phyloP scores from a whole-genome alignment of 2,113 vertebrate species.

The Apodemus speciosus region DNA sequence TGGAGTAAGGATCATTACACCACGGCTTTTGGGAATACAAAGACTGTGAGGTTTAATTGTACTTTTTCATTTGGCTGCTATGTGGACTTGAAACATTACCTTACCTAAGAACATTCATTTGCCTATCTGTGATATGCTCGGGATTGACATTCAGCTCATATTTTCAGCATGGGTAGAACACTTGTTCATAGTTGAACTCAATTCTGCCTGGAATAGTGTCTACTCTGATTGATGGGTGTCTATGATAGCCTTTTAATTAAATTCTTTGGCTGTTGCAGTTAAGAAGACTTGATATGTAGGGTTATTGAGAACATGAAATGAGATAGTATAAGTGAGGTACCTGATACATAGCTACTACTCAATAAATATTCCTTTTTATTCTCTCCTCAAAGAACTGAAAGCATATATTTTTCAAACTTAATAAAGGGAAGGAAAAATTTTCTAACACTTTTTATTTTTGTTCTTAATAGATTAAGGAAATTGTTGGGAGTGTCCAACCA shows the following conservation, averaged over 20 bases:
- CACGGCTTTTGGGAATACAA: conserved; percentile 13
- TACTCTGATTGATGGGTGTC: not conserved
- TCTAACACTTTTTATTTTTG: not conserved
- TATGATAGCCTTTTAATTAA: conserved; percentile 6
- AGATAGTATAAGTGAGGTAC: not conserved
- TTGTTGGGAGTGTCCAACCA: not conserved
- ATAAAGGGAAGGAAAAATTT: not conserved
- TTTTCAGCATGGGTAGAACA: not conserved
- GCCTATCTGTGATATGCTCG: not conserved
- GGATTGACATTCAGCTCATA: not conserved
- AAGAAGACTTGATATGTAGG: conserved; percentile 6
- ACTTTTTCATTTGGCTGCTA: not conserved
- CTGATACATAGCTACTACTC: conserved; percentile 7
- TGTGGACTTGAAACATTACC: not conserved
- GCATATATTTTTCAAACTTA: conserved; percentile 8
- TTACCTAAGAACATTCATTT: conserved; percentile 18
- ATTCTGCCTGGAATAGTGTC: not conserved
- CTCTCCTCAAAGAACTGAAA: not conserved
- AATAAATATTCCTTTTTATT: conserved; percentile 20
- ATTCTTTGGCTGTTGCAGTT: conserved; percentile 42
- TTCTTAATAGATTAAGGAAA: conserved; percentile 38
- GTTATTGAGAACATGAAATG: conserved; percentile 46
- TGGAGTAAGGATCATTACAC: conserved; percentile 31
- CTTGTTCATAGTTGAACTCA: conserved; percentile 16
- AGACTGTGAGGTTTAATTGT: not conserved